Conservation (phyloP, 2,888 invertebrate genomes). For the Syrphus vitripennis region DNA sequence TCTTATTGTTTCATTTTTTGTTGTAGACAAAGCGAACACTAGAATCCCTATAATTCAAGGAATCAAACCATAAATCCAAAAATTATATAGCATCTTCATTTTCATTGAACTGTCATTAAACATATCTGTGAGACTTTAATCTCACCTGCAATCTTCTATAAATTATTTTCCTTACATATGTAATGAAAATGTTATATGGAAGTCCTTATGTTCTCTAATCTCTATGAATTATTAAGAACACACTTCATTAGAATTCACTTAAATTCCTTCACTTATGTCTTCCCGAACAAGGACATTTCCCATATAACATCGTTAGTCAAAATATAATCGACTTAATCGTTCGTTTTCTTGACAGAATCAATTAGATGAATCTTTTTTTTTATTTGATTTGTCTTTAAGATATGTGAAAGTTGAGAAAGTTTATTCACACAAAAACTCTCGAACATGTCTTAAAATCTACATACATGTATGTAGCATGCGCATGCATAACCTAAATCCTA, state of each 20-base stretch:
- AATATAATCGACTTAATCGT: slow-evolving; percentile 30
- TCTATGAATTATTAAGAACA: slow-evolving; percentile 5
- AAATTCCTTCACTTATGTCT: neutral
- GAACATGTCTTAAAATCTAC: neutral
- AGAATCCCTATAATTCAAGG: too few species aligned
- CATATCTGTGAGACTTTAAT: neutral
- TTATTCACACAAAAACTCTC: neutral
- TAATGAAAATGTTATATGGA: neutral
- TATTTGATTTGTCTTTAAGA: slow-evolving; percentile 17
- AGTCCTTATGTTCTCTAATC: neutral
- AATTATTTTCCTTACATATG: neutral
- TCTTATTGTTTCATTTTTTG: too few species aligned
- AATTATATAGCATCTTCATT: neutral
- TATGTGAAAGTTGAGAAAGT: neutral
- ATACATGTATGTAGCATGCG: neutral
- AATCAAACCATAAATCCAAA: neutral
- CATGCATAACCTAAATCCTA: slow-evolving; percentile 5
- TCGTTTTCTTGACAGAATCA: slow-evolving; percentile 45
- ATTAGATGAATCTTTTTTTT: slow-evolving; percentile 33
- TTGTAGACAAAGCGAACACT: too few species aligned
- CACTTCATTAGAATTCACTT: slow-evolving; percentile 21
- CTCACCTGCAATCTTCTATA: neutral
- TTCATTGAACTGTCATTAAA: neutral
- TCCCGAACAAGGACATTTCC: neutral
- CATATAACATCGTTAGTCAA: slow-evolving; percentile 12